A percentile compares a stretch with the other conserved stretches of the same genome.
These are phyloP conservation scores for Rhyzopertha dominica DNA, from an alignment of 1,140 invertebrate species.

Conservation along the genomic window DNA sequence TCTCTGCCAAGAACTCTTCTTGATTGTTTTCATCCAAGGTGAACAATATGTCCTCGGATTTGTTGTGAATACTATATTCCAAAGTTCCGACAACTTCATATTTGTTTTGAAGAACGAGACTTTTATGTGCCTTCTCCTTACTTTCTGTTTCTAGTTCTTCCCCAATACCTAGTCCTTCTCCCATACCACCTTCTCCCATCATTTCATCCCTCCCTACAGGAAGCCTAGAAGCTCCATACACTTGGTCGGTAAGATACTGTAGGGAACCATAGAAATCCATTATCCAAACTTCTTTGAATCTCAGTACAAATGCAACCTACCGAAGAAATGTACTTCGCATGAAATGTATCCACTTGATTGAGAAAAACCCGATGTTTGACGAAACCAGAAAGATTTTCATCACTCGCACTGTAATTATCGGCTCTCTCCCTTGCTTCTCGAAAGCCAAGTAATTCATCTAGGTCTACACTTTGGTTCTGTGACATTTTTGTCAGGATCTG, in stretches of 20 bases:
- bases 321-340: slow-evolving; percentile 25
- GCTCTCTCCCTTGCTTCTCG: no score
- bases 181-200: slow-evolving; percentile 9
- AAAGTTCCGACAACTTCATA: slow-evolving; percentile 33
- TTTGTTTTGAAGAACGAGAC: slow-evolving; percentile 15
- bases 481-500: no score
- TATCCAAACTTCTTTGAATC: no score
- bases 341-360: slow-evolving; percentile 30
- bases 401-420: no score
- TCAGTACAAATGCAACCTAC: slow-evolving; percentile 13
- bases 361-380: no score
- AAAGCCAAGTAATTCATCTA: no score
- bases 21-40: slow-evolving; percentile 24
- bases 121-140: slow-evolving; percentile 2
- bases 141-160: slow-evolving; percentile 42
- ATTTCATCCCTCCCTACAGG: slow-evolving; percentile 10
- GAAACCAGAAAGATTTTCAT: no score
- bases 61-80: slow-evolving; percentile 14
- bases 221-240: slow-evolving; percentile 13
- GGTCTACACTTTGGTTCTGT: no score
- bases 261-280: background rate
- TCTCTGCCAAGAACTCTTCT: slow-evolving; percentile 22
- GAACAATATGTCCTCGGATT: slow-evolving; percentile 23
- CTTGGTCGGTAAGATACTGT: slow-evolving; percentile 11
- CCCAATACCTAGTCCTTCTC: slow-evolving; percentile 16